Evolutionary conservation across 2,113 vertebrate species (phyloP).

Genomic region (Hassar affinis): DNA sequence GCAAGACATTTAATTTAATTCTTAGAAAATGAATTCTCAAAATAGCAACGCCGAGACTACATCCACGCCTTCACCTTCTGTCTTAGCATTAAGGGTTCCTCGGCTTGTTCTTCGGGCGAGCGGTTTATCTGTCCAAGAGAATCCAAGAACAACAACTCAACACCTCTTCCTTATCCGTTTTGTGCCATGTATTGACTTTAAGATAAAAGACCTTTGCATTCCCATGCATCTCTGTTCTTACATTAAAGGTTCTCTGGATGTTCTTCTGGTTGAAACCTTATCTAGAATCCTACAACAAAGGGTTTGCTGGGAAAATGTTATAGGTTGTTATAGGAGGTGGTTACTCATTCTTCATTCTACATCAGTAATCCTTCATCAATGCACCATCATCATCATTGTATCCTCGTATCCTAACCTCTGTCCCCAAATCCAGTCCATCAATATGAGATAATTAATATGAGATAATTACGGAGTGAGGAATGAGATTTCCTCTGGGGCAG

Average conservation of each 20-base stretch:
- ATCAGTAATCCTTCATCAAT: background rate
- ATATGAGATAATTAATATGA: constrained; percentile 58
- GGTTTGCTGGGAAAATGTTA: background rate
- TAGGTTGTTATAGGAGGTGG: background rate
- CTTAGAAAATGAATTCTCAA: background rate
- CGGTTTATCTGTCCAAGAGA: no score
- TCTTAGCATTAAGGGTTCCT: background rate
- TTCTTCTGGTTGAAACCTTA: no score
- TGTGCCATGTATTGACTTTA: no score
- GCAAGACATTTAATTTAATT: background rate
- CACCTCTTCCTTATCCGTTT: no score
- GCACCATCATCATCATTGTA: background rate
- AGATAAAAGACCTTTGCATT: no score
- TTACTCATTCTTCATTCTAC: no score
- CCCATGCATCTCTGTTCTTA: no score
- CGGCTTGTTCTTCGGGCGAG: background rate
- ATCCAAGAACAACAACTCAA: no score
- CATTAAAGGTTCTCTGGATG: no score
- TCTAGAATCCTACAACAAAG: background rate
- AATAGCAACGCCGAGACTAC: background rate
- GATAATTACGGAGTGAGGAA: constrained; percentile 66
- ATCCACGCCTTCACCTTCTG: background rate
- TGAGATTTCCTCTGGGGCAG: no score
- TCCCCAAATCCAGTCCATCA: constrained; percentile 54
- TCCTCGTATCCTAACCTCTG: constrained; percentile 7